A percentile compares a stretch with the other conserved stretches of the same genome.
Conservation (phyloP, 1,140 invertebrate genomes). For the Monochamus saltuarius region DNA sequence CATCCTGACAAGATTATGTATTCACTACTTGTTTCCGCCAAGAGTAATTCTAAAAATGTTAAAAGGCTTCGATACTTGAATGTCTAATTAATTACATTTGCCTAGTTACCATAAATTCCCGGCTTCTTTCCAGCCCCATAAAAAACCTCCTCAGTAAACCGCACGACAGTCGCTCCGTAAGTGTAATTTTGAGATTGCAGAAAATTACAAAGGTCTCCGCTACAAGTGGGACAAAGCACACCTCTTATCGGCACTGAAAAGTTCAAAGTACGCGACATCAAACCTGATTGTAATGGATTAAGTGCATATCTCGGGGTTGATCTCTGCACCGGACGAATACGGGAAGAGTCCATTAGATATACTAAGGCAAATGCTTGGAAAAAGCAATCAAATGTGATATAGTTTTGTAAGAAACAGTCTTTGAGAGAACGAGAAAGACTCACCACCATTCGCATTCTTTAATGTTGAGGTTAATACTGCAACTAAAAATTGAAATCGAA, state of each 20-base stretch:
- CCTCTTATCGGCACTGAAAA: slow-evolving; percentile 28
- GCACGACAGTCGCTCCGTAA: background rate
- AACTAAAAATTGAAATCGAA: no score
- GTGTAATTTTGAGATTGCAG: slow-evolving; percentile 32
- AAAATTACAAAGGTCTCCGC: background rate
- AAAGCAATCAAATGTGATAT: no score
- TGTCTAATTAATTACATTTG: slow-evolving; percentile 48
- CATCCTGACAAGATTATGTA: slow-evolving; percentile 42
- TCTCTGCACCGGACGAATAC: no score
- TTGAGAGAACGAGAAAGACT: no score
- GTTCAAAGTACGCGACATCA: slow-evolving; percentile 26
- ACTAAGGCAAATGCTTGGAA: no score
- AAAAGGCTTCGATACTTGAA: slow-evolving; percentile 49
- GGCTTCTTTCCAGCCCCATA: slow-evolving; percentile 15
- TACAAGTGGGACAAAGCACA: slow-evolving; percentile 30
- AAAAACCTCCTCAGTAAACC: slow-evolving; percentile 17
- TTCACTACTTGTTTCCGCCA: slow-evolving; percentile 44
- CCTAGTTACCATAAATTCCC: slow-evolving; percentile 22
- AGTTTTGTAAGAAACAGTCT: no score
- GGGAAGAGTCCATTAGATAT: no score
- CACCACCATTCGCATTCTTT: no score
- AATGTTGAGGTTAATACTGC: no score
- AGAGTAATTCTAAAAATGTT: slow-evolving; percentile 46
- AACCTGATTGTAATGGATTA: slow-evolving; percentile 38
- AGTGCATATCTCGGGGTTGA: slow-evolving; percentile 27